Conservation (phyloP, 2,113 vertebrate genomes). For the Hydropotes inermis region DNA sequence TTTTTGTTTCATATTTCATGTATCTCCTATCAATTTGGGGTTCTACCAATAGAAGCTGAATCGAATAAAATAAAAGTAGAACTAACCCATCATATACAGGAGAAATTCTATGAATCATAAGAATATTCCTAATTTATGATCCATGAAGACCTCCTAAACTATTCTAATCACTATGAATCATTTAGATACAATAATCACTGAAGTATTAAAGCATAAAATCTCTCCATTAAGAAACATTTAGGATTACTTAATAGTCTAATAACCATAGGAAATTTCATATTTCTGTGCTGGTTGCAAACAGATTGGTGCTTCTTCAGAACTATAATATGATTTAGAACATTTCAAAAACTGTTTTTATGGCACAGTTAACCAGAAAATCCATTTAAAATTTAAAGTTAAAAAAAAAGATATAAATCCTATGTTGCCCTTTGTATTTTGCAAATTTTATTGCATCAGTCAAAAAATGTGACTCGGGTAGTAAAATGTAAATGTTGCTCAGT, state of each 20-base stretch:
- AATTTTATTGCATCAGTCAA: constrained; percentile 84
- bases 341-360: constrained; percentile 72
- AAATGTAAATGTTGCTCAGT: constrained; percentile 80
- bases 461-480: constrained; percentile 82
- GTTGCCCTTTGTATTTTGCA: constrained; percentile 83
- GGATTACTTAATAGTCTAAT: constrained; percentile 13
- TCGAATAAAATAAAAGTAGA: constrained; percentile 36
- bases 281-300: neutral
- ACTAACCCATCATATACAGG: neutral
- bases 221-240: constrained; percentile 37
- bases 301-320: constrained; percentile 52
- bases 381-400: constrained; percentile 77
- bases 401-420: constrained; percentile 75
- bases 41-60: neutral
- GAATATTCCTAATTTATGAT: constrained; percentile 47
- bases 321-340: constrained; percentile 74
- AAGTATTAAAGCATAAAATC: constrained; percentile 54
- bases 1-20: neutral
- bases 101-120: constrained; percentile 42
- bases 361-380: constrained; percentile 74
- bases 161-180: constrained; percentile 43
- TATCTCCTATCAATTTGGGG: neutral
- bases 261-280: neutral
- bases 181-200: constrained; percentile 56
- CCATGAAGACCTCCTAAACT: constrained; percentile 34